phyloP scores from a whole-genome alignment of 2,113 vertebrate genomes.

The Labeo catla region DNA sequence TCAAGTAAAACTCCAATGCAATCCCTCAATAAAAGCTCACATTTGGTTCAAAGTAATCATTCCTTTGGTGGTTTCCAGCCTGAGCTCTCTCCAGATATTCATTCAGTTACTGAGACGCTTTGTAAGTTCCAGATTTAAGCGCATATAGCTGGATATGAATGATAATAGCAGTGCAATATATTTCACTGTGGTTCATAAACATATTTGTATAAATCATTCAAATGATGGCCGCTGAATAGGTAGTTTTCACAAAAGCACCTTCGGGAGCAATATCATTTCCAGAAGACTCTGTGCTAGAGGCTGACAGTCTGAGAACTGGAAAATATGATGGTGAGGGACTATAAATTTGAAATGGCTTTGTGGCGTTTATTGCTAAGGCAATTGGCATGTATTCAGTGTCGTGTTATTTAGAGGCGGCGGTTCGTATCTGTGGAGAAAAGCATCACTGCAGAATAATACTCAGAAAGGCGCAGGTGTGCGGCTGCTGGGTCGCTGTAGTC shows the following conservation, averaged over 20 bases:
- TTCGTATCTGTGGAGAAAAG: slow-evolving; percentile 16
- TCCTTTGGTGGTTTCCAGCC: neutral
- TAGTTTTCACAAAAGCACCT: slow-evolving; percentile 29
- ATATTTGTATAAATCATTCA: slow-evolving; percentile 28
- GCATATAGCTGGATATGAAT: neutral
- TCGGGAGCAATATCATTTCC: slow-evolving; percentile 15
- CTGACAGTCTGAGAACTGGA: neutral
- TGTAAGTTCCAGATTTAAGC: neutral
- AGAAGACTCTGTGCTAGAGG: neutral
- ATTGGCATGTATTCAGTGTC: slow-evolving; percentile 12
- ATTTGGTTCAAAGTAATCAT: slow-evolving; percentile 15
- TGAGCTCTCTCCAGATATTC: neutral
- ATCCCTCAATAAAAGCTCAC: slow-evolving; percentile 47
- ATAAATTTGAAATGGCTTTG: slow-evolving; percentile 26
- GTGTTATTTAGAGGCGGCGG: slow-evolving; percentile 21
- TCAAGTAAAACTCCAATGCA: slow-evolving; percentile 34
- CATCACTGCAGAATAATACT: neutral
- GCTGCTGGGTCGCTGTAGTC: neutral
- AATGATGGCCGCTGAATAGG: slow-evolving; percentile 19
- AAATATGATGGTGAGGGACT: slow-evolving; percentile 10
- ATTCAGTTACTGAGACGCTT: neutral
- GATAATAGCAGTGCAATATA: neutral
- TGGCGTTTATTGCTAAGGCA: slow-evolving; percentile 13
- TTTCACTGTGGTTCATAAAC: neutral
- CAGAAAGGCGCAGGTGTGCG: slow-evolving; percentile 9